phyloP scores from a whole-genome alignment of 2,797 vertebrate species.

The Acanthurus tractus region DNA sequence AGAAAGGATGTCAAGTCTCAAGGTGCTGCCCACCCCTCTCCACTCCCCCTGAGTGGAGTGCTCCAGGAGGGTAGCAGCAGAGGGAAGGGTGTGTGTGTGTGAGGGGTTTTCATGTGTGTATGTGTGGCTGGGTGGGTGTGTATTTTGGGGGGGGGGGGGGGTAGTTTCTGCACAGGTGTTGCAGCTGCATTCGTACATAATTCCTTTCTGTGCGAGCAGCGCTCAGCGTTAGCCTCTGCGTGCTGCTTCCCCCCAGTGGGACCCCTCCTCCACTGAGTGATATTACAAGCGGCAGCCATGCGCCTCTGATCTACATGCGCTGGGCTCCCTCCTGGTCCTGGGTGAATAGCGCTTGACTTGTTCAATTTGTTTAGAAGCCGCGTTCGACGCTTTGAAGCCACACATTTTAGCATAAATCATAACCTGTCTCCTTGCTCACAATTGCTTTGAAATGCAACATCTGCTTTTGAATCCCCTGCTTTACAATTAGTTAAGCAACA shows the following conservation, averaged over 20 bases:
- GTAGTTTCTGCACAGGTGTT: constrained; percentile 84
- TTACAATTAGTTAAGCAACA: constrained; percentile 90
- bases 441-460: constrained; percentile 91
- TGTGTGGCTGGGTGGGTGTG: constrained; percentile 10
- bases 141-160: constrained; percentile 24
- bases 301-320: constrained; percentile 87
- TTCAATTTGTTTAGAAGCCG: constrained; percentile 93
- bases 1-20: constrained; percentile 88
- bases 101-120: no score
- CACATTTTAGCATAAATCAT: constrained; percentile 93
- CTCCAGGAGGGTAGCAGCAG: constrained; percentile 62
- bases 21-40: constrained; percentile 81
- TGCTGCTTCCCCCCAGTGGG: constrained; percentile 80
- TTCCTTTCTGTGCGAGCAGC: constrained; percentile 77
- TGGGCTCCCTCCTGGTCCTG: constrained; percentile 86
- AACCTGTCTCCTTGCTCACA: constrained; percentile 88
- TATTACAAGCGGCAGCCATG: constrained; percentile 90
- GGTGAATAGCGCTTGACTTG: constrained; percentile 91
- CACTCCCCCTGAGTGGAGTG: constrained; percentile 69
- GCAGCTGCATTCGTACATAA: constrained; percentile 82
- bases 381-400: constrained; percentile 91
- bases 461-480: constrained; percentile 88
- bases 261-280: constrained; percentile 86
- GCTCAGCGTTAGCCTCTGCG: constrained; percentile 80
- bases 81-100: neutral